Base-by-base conservation (phyloP, 2,888 invertebrate genomes). In the Aricia artaxerxes region DNA sequence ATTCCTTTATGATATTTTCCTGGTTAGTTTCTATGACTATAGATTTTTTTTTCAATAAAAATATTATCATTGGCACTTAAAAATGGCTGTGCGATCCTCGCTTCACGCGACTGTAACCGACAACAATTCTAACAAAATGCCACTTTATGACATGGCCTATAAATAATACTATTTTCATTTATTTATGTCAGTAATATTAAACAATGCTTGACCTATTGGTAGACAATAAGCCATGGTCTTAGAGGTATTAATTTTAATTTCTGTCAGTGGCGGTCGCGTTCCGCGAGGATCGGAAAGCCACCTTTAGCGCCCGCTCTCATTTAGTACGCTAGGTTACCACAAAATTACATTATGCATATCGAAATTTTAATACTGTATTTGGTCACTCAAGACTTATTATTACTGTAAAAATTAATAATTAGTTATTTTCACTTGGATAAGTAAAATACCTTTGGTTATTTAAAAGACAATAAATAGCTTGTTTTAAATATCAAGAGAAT, bases 251-350 rank as follows among this genome's bases (percentile, higher is more conserved):
- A 40, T 40, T 24, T 1, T 1, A 7, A 24, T 61, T 61, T 24
- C 24, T 24, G 61, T 61, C 9, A 7, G 7, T 24, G 7, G 40
- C 1, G 40, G 6, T 1, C 6, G 5, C 40, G 40, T 40, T 40
- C 6, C 6, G 6, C 40, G 40, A 6, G 6, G 40, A 40, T 7
- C 40, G 40, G 40, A 40, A 6, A 40, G 40, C 6, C 6, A 40
- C 40, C 24, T 7, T 24, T 24, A 61, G 31, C 61, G 6, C 13
- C 9, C 35, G 1, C 13, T 69, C 16, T 69, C 35, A 13, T 35
- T 69, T 69, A 69, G 69, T 38, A 69, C 35, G 69, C 69, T 69
- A 69, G 69, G 4, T 4, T 69, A 35, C 35, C 69, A 69, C 35
- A 38, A 69, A 69, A 35, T 69, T 1, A 69, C 13, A 69, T 69